phyloP scores from a whole-genome alignment of 2,888 invertebrate genomes.

The Hirtodrosophila cameraria region DNA sequence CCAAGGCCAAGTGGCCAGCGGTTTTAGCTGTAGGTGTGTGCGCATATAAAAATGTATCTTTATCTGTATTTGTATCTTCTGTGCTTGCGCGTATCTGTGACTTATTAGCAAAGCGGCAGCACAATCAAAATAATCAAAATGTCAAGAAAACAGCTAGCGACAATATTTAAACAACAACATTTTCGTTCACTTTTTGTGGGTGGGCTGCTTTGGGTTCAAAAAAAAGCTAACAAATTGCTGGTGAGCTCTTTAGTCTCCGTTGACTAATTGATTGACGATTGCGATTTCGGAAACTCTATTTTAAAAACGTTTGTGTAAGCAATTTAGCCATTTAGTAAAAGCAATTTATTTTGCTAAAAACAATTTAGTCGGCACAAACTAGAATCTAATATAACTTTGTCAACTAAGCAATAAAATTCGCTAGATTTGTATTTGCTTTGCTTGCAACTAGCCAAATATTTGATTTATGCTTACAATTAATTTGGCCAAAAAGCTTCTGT shows the following conservation, averaged over 20 bases:
- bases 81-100: constrained; percentile 27
- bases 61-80: constrained; percentile 9
- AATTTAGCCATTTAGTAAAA: background rate
- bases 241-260: constrained; percentile 2
- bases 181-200: constrained; percentile 26
- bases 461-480: constrained; percentile 55
- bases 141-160: constrained; percentile 30
- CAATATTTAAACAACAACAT: constrained; percentile 13
- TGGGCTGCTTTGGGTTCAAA: constrained; percentile 12
- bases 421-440: constrained; percentile 12
- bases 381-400: background rate
- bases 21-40: constrained; percentile 56
- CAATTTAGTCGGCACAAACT: background rate
- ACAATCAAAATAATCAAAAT: constrained; percentile 50
- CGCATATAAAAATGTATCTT: constrained; percentile 23
- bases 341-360: background rate
- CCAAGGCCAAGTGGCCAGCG: constrained; percentile 81
- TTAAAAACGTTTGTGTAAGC: too few species aligned
- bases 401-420: constrained; percentile 3
- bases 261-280: constrained; percentile 45
- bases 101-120: constrained; percentile 46
- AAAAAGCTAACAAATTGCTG: constrained; percentile 40
- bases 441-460: constrained; percentile 18
- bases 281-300: constrained; percentile 11
- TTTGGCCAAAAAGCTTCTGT: constrained; percentile 35